These are phyloP conservation scores for Philaethria dido DNA, from an alignment of 2,888 invertebrate genomes.

Conservation along the genomic window DNA sequence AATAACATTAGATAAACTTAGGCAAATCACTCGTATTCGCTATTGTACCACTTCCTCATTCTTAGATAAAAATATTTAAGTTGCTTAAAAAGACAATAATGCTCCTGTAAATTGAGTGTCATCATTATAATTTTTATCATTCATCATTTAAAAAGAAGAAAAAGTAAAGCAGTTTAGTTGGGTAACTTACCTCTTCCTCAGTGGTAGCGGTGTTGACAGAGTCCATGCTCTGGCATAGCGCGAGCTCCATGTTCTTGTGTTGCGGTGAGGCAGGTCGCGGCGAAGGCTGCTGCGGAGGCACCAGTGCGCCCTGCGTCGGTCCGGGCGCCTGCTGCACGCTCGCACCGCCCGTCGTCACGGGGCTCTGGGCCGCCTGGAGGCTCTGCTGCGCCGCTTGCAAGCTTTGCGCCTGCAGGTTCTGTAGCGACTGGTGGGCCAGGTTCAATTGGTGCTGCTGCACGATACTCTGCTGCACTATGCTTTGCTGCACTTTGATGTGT, in stretches of 20 bases:
- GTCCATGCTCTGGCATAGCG: conserved; percentile 98
- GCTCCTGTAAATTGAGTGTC: no score
- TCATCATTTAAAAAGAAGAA: no score
- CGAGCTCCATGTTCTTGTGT: conserved; percentile 85
- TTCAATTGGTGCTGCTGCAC: conserved; percentile 80
- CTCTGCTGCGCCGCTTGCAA: conserved; percentile 61
- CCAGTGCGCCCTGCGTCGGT: conserved; percentile 73
- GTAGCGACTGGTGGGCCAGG: conserved; percentile 76
- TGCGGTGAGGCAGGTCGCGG: conserved; percentile 72
- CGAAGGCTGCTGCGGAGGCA: conserved; percentile 70
- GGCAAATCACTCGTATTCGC: no score
- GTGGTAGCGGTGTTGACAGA: conserved; percentile 97
- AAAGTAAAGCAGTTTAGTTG: background rate
- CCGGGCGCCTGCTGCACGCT: conserved; percentile 70
- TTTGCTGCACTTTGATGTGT: conserved; percentile 79
- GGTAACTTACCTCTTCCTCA: conserved; percentile 95
- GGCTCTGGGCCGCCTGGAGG: conserved; percentile 59
- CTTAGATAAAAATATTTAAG: background rate
- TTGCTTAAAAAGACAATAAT: no score
- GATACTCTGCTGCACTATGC: conserved; percentile 78
- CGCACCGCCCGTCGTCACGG: conserved; percentile 63
- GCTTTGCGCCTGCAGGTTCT: conserved; percentile 70
- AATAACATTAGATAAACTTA: background rate
- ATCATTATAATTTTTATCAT: background rate
- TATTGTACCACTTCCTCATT: background rate